Evolutionary conservation across 1,140 invertebrate genomes (phyloP).

Genomic region (Ips nitidus): DNA sequence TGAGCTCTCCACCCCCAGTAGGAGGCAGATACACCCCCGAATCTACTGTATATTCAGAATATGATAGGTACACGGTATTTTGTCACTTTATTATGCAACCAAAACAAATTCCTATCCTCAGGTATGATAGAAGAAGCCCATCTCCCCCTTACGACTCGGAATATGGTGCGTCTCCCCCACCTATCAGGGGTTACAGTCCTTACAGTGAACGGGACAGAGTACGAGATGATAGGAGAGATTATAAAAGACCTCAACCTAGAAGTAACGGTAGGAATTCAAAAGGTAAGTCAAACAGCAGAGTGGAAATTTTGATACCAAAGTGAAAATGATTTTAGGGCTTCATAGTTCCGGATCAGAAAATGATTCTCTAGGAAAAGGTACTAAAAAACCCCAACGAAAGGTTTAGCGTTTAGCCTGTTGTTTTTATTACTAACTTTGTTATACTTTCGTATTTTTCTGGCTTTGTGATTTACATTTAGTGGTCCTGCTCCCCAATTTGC

Average conservation of each 20-base stretch:
- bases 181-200: slow-evolving; percentile 42
- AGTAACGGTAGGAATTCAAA: slow-evolving; percentile 42
- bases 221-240: slow-evolving; percentile 43
- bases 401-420: slow-evolving; percentile 46
- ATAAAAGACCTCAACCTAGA: slow-evolving; percentile 38
- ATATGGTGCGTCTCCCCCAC: slow-evolving; percentile 44
- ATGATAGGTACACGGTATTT: slow-evolving; percentile 39
- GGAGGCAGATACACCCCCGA: slow-evolving; percentile 47
- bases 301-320: neutral
- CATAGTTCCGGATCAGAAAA: slow-evolving; percentile 49
- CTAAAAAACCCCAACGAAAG: slow-evolving; percentile 45
- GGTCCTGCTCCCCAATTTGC: neutral
- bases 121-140: slow-evolving; percentile 47
- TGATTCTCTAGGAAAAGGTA: slow-evolving; percentile 48
- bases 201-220: slow-evolving; percentile 41
- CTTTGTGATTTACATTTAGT: neutral
- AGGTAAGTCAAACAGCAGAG: slow-evolving; percentile 34
- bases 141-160: slow-evolving; percentile 49
- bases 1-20: slow-evolving; percentile 62
- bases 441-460: neutral
- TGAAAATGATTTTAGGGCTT: slow-evolving; percentile 15
- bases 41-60: slow-evolving; percentile 47
- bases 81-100: no score
- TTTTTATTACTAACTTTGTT: slow-evolving; percentile 25
- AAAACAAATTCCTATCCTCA: neutral